Base-by-base conservation (phyloP, 2,797 vertebrate species). In the Tinamus major region DNA sequence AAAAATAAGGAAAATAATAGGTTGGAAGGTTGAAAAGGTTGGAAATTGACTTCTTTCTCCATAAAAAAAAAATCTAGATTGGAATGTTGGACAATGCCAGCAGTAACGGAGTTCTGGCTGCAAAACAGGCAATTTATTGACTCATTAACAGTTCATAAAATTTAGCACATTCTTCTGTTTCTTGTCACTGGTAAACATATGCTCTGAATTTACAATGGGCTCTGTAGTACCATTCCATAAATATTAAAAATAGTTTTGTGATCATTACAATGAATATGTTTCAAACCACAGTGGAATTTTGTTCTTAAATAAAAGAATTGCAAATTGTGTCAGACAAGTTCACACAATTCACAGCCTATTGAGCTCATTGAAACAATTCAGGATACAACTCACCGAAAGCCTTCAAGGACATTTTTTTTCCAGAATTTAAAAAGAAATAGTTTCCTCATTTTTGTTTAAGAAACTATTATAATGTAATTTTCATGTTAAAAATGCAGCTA, bases 101-200 rank as follows among this genome's bases (percentile, higher is more conserved):
- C 75, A 96, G 94, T 97, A 96, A 93, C 80, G 90, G 72, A 87
- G 81, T 89, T 97, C 96, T 97, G 97, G 96, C 96, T 97, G 96
- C 74, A 96, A 97, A 97, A 94, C 90, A 97, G 93, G 97, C 97
- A 88, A 94, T 97, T 97, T 97, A 96, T 31, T 53, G 97, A 97
- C 96, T 97, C 97, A 97, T 98, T 98, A 97, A 97, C 97, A 97
- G 97, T 97, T 97, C 96, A 93, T 97, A 97, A 98, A 97, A 96
- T 96, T 90, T 95, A 96, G 94, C 13, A 0, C 87, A 93, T 97
- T 97, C 92, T 96, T 96, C 96, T 97, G 92, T 88, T 97, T 97
- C 96, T 97, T 95, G 93, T 96, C 96, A 91, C 92, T 89, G 79
- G 93, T 92, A 96, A 97, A 95, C 97, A 98, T 97, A 93, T 97